Conservation (phyloP, 2,888 invertebrate species). For the Polyommatus iphigenia region DNA sequence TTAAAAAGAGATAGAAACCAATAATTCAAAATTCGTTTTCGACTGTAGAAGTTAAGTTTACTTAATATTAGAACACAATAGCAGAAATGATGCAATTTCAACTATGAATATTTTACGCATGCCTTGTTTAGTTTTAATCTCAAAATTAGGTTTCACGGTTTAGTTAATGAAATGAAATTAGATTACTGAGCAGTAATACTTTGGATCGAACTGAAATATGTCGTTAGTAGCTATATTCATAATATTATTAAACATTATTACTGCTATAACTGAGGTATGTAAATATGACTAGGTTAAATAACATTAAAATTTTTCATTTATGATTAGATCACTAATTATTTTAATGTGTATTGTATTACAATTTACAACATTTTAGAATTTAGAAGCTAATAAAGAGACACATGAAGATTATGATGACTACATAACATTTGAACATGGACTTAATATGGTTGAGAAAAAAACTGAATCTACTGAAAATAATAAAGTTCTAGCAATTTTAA, state of each 20-base stretch:
- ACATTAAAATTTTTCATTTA: background rate
- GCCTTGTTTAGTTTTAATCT: slow-evolving; percentile 6
- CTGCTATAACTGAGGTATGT: background rate
- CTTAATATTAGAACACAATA: too few species aligned
- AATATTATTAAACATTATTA: background rate
- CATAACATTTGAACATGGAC: background rate
- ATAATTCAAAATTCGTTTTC: too few species aligned
- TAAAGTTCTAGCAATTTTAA: background rate
- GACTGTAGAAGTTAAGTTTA: too few species aligned
- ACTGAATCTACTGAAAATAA: background rate
- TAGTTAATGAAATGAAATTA: background rate
- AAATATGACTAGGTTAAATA: background rate
- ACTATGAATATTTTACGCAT: background rate
- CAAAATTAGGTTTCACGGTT: slow-evolving; percentile 1
- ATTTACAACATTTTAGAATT: background rate
- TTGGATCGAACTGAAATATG: background rate
- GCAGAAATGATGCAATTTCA: background rate
- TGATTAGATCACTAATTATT: background rate
- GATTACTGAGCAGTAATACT: background rate
- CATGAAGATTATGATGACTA: background rate
- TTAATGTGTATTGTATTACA: background rate
- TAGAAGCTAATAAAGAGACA: background rate
- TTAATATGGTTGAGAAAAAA: background rate
- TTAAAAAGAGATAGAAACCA: too few species aligned
- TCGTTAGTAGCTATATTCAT: background rate